phyloP scores from a whole-genome alignment of 2,888 invertebrate species.

The Acronicta alni region DNA sequence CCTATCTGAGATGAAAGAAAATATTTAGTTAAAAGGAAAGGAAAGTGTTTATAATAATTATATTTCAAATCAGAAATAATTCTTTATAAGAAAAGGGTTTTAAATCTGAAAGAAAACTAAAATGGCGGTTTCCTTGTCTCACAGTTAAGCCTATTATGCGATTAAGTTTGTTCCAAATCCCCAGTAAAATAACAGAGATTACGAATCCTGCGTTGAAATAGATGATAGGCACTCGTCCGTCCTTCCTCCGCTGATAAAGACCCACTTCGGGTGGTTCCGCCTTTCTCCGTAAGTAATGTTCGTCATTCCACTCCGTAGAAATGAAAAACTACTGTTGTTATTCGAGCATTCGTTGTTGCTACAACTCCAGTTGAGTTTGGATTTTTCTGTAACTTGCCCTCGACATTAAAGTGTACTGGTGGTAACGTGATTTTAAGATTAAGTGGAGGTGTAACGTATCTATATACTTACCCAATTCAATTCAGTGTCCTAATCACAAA shows the following conservation, averaged over 20 bases:
- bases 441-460: too few species aligned
- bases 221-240: constrained; percentile 50
- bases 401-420: too few species aligned
- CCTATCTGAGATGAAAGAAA: too few species aligned
- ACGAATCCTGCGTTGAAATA: constrained; percentile 39
- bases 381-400: background rate
- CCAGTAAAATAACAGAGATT: constrained; percentile 43
- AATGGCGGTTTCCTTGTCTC: constrained; percentile 20
- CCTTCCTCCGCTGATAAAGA: constrained; percentile 58
- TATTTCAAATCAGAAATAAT: background rate
- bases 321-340: constrained; percentile 22
- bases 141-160: constrained; percentile 32
- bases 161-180: constrained; percentile 37
- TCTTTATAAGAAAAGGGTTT: background rate
- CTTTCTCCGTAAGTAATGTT: constrained; percentile 54
- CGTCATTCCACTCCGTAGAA: constrained; percentile 21
- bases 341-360: constrained; percentile 6
- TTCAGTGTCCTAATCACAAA: too few species aligned
- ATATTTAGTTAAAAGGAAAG: too few species aligned
- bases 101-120: constrained; percentile 23
- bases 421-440: too few species aligned
- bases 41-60: too few species aligned
- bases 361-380: background rate
- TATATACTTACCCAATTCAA: too few species aligned
- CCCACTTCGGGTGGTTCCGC: constrained; percentile 58